Conservation (phyloP, 2,113 vertebrate species). For the Taxidea taxus region DNA sequence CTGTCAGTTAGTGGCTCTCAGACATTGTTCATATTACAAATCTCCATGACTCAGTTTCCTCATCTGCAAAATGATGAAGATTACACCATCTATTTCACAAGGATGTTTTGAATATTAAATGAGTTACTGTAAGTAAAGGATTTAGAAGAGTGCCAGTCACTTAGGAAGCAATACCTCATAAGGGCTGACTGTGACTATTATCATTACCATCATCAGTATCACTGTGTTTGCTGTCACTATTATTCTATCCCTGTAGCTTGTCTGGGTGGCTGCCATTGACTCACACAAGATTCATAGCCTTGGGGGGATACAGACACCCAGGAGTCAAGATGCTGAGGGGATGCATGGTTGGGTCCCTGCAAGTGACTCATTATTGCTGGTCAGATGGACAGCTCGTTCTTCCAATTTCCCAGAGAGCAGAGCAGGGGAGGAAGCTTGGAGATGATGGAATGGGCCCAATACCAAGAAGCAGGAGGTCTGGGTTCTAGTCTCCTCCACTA, state of each 20-base stretch:
- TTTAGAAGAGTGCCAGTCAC: background rate
- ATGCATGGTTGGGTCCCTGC: background rate
- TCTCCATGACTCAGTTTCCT: background rate
- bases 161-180: background rate
- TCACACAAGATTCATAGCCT: background rate
- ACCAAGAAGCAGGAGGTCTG: background rate
- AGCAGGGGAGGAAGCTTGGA: background rate
- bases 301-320: background rate
- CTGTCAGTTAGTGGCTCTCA: background rate
- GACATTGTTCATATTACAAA: background rate
- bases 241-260: background rate
- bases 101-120: background rate
- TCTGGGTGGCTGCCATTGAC: background rate
- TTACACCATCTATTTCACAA: background rate
- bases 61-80: background rate
- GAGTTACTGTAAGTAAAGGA: background rate
- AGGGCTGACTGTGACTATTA: background rate
- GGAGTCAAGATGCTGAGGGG: background rate
- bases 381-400: background rate
- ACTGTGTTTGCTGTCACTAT: background rate
- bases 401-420: background rate
- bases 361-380: background rate
- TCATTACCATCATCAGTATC: background rate
- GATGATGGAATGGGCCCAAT: no score
- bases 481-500: background rate